phyloP scores from a whole-genome alignment of 2,888 invertebrate genomes.

The Nasonovia ribisnigri region DNA sequence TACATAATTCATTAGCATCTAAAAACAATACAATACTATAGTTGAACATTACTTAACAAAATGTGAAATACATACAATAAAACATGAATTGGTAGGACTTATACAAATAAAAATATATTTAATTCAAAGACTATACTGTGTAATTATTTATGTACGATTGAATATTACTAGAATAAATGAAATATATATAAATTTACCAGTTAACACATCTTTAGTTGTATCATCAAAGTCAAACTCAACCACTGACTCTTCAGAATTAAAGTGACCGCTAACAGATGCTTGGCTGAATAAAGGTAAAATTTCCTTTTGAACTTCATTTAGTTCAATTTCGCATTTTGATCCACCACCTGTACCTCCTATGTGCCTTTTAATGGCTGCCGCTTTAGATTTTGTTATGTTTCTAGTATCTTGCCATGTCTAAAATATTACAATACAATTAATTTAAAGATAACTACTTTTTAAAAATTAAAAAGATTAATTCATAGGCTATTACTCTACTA shows the following conservation, averaged over 20 bases:
- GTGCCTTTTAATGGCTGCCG: not conserved
- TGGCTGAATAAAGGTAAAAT: not conserved
- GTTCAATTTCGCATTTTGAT: not conserved
- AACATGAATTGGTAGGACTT: too few relatives aligned
- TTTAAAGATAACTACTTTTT: too few relatives aligned
- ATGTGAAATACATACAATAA: too few relatives aligned
- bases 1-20: too few relatives aligned
- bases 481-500: too few relatives aligned
- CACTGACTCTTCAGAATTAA: not conserved
- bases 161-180: too few relatives aligned
- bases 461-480: too few relatives aligned
- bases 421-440: constrained; percentile 4
- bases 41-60: too few relatives aligned
- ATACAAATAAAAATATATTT: too few relatives aligned
- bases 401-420: constrained; percentile 11
- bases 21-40: too few relatives aligned
- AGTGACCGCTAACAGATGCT: not conserved
- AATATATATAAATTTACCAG: not conserved
- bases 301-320: not conserved
- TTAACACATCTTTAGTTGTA: not conserved
- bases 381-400: not conserved
- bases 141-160: too few relatives aligned
- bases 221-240: not conserved
- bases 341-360: constrained; percentile 22
- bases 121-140: too few relatives aligned